Evolutionary conservation across 2,888 invertebrate species (phyloP), one percentile per base, ranked within the genome.

Genomic region (Epirrhoe tristata): DNA sequence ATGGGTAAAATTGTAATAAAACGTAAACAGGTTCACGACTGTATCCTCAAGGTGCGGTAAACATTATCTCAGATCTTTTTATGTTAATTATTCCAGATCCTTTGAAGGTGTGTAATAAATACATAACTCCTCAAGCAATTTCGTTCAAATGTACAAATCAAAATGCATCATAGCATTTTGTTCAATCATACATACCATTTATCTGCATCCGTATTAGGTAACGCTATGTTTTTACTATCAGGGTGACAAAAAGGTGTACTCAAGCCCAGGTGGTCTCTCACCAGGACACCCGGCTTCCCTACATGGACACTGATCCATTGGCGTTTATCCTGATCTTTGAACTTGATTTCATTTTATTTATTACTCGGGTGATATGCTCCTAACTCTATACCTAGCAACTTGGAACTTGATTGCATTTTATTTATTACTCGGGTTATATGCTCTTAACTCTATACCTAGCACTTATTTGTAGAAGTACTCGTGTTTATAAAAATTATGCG

Each of bases 271-370:
- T 67, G 67, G 67, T 61, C 67, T 51, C 52, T 36, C 64, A 55
- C n/a, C 69, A 65, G 63, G 64, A 66, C 70, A 80, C 74, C 81
- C 75, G 82, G 71, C 58, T 53, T 67, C 74, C 72, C 75, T 68
- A 69, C 74, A 59, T 66, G 69, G 75, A 74, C 71, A 62, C 67
- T 71, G 70, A 76, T 77, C 60, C 65, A 72, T 70, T 71, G 69
- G 71, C 67, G 71, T 72, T 62, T 72, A 74, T 73, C 71, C 66
- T 82, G 84, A 88, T 86, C 84, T 85, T 77, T 86, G 84, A 85
- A 81, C 84, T 73, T 48, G 36, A 51, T 64, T 46, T 75, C 71
- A 83, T 81, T 77, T 74, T 74, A 78, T 60, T 58, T 32, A 46
- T 14, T 32, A 48, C 5, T 8, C 14, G 16, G n/a, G 32, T 16